phyloP scores from a whole-genome alignment of 1,140 invertebrate genomes.

The Drosophila pseudoobscura region DNA sequence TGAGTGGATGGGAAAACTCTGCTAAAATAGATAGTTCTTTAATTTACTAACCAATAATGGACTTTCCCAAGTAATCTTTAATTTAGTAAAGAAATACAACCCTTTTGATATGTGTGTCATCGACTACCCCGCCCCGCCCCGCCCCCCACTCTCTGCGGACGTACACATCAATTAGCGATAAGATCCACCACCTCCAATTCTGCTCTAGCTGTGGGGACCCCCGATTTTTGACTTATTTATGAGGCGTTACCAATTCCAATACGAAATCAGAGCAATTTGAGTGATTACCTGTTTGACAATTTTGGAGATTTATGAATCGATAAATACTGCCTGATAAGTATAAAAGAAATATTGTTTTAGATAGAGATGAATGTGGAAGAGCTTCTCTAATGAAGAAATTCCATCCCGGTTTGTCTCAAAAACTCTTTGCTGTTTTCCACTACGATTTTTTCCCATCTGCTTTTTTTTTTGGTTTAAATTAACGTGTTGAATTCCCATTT shows the following conservation, averaged over 20 bases:
- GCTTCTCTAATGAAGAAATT: too few relatives aligned
- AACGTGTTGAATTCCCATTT: slow-evolving; percentile 25
- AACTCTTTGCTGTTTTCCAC: too few relatives aligned
- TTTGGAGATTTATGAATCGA: slow-evolving; percentile 62
- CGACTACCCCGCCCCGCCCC: not conserved
- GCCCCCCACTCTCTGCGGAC: slow-evolving; percentile 7
- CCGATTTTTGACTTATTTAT: slow-evolving; percentile 65
- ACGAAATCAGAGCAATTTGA: slow-evolving; percentile 73
- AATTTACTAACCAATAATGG: too few relatives aligned
- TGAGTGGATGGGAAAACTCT: too few relatives aligned
- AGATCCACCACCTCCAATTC: slow-evolving; percentile 44
- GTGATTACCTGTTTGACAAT: slow-evolving; percentile 70
- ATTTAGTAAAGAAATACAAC: slow-evolving; percentile 26
- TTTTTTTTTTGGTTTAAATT: slow-evolving; percentile 5
- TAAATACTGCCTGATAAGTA: slow-evolving; percentile 5
- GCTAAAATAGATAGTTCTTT: too few relatives aligned
- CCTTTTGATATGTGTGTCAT: slow-evolving; percentile 52
- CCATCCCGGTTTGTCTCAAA: too few relatives aligned
- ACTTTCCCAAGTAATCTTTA: too few relatives aligned
- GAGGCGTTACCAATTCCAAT: slow-evolving; percentile 42
- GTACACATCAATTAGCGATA: slow-evolving; percentile 70
- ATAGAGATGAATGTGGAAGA: too few relatives aligned
- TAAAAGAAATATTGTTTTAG: not conserved
- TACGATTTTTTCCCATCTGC: too few relatives aligned
- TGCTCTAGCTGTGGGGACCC: slow-evolving; percentile 6